Evolutionary conservation across 92 coral and sea anemone genomes (phyloP).

Genomic region (Pocillopora meandrina): DNA sequence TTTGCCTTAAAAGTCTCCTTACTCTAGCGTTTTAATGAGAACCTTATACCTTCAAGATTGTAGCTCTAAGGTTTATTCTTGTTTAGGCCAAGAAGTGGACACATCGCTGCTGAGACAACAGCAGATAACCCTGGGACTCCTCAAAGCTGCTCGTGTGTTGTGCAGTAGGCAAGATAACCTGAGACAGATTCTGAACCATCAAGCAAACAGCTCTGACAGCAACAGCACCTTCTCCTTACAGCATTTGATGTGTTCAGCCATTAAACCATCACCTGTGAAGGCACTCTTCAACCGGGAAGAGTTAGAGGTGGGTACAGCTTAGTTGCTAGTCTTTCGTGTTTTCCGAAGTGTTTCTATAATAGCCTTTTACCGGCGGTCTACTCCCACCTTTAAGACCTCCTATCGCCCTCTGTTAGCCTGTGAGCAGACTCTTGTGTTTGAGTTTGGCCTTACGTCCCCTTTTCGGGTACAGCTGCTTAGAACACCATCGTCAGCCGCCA

Average conservation of each 20-base stretch:
- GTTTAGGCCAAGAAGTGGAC: constrained; percentile 74
- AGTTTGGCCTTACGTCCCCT: no score
- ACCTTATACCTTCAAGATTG: no score
- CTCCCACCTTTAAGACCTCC: no score
- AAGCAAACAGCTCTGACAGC: constrained; percentile 54
- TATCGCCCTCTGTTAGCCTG: no score
- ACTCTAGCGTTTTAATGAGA: no score
- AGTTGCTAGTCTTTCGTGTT: no score
- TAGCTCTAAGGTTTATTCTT: not conserved
- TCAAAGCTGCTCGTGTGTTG: constrained; percentile 95
- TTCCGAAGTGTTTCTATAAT: no score
- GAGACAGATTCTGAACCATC: constrained; percentile 90
- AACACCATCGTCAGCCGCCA: no score
- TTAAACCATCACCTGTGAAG: constrained; percentile 94
- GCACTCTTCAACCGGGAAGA: constrained; percentile 95
- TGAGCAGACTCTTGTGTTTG: no score
- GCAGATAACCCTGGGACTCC: constrained; percentile 91
- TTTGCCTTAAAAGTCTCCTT: no score
- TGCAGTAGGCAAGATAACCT: constrained; percentile 96
- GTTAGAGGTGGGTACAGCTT: constrained; percentile 69
- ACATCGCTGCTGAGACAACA: constrained; percentile 79
- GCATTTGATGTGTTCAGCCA: constrained; percentile 93
- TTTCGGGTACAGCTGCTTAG: no score
- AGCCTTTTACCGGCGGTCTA: no score
- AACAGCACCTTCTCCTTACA: constrained; percentile 77